These are phyloP conservation scores for Opisthocomus hoazin DNA, from an alignment of 2,113 vertebrate genomes.

Conservation along the genomic window DNA sequence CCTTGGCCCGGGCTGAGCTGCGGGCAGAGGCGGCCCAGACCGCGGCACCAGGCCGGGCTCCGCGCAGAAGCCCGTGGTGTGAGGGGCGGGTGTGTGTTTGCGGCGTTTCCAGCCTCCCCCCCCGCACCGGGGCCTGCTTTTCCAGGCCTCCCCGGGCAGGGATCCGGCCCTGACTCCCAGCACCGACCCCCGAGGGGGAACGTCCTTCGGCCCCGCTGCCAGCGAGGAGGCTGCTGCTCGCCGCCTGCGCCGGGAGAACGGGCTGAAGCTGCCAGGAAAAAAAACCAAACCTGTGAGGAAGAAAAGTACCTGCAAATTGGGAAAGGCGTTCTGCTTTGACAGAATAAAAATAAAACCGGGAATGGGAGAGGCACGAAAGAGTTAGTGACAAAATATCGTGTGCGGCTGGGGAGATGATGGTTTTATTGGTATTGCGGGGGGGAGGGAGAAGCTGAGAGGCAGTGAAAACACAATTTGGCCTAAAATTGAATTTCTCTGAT, in stretches of 20 bases:
- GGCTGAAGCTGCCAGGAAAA: conserved; percentile 12
- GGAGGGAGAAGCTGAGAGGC: conserved; percentile 69
- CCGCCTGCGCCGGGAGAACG: background rate
- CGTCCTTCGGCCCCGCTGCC: no score
- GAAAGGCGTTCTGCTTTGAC: conserved; percentile 34
- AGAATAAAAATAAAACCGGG: conserved; percentile 58
- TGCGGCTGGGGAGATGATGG: conserved; percentile 65
- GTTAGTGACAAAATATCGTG: conserved; percentile 66
- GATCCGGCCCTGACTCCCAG: accelerated
- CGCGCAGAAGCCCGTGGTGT: accelerated
- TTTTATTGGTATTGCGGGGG: conserved; percentile 71
- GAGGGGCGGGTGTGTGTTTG: accelerated
- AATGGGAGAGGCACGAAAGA: conserved; percentile 54
- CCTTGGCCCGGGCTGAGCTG: background rate
- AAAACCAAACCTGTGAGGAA: background rate
- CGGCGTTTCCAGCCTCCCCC: background rate
- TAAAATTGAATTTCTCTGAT: conserved; percentile 81
- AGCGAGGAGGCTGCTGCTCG: background rate
- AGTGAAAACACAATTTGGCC: conserved; percentile 78
- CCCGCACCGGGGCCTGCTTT: background rate
- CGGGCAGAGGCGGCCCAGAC: accelerated
- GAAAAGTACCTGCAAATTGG: background rate
- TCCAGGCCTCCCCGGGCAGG: background rate
- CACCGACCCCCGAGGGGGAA: no score
- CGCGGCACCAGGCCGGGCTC: accelerated